Percentiles rank a stretch among this genome's conserved stretches.
Evolutionary conservation across 2,888 invertebrate species (phyloP).

Genomic region (Bombylius discolor): DNA sequence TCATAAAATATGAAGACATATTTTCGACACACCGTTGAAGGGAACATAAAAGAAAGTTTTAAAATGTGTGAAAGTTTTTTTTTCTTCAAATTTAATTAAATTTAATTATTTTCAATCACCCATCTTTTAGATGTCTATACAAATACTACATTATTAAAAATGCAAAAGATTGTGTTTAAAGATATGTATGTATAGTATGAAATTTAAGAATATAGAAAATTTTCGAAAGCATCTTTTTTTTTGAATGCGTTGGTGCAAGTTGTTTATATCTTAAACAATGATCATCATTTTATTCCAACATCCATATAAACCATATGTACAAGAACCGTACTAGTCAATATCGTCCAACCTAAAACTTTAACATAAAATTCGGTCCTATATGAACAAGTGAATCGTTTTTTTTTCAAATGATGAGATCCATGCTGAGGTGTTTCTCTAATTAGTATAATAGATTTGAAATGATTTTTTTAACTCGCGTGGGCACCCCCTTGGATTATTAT

Average conservation of each 20-base stretch:
- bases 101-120: no score
- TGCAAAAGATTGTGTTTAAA: no score
- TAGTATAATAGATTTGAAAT: constrained; percentile 12
- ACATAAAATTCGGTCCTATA: constrained; percentile 1
- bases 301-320: neutral
- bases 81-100: no score
- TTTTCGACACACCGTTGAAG: no score
- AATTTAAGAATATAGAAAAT: neutral
- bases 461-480: constrained; percentile 8
- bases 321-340: neutral
- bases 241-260: neutral
- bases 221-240: neutral
- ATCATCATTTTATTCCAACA: no score
- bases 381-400: constrained; percentile 3
- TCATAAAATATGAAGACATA: no score
- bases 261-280: no score
- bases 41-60: no score
- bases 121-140: no score
- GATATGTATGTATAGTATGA: no score
- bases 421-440: constrained; percentile 13
- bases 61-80: no score
- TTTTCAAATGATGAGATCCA: constrained; percentile 5
- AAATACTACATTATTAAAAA: no score
- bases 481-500: neutral
- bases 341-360: neutral